Conservation (phyloP, 2,797 vertebrate species). For the Labeo calbasu region DNA sequence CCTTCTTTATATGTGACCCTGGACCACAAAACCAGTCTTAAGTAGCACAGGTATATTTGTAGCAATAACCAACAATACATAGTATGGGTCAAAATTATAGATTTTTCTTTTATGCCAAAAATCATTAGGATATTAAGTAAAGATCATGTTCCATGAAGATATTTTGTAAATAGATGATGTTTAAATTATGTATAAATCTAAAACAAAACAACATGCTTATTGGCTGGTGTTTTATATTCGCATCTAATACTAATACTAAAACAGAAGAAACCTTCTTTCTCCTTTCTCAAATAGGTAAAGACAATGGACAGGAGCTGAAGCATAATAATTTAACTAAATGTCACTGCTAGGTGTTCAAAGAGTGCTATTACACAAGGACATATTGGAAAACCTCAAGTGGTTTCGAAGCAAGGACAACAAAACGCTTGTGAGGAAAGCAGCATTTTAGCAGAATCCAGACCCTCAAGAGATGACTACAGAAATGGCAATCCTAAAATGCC, state of each 20-base stretch:
- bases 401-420: constrained; percentile 18
- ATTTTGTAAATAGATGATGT: no score
- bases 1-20: neutral
- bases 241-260: neutral
- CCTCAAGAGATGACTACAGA: neutral
- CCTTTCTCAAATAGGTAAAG: neutral
- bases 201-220: no score
- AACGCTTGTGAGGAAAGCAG: neutral
- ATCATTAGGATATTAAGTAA: no score
- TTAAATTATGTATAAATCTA: no score
- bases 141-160: no score
- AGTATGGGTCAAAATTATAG: no score
- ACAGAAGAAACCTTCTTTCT: neutral
- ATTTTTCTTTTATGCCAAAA: no score
- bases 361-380: neutral
- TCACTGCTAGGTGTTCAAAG: neutral
- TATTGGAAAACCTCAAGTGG: constrained; percentile 1
- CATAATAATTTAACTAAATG: constrained; percentile 15
- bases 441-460: constrained; percentile 1
- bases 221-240: neutral
- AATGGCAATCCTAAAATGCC: neutral
- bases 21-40: no score
- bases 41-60: no score
- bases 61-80: no score
- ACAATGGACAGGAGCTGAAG: neutral